phyloP scores from a whole-genome alignment of 1,140 invertebrate genomes.

The Sminthurinus signatus region DNA sequence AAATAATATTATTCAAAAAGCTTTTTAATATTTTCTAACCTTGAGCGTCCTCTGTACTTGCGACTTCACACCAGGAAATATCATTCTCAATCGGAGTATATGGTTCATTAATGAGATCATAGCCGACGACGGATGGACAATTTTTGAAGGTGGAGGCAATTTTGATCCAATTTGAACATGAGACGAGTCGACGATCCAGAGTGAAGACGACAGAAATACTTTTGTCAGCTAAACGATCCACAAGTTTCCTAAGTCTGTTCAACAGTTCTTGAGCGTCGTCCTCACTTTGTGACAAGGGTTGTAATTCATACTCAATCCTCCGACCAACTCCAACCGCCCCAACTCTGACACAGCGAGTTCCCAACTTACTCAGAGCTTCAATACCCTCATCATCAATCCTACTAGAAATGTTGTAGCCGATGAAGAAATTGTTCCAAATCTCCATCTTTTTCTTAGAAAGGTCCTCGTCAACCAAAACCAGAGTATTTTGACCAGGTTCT shows the following conservation, averaged over 20 bases:
- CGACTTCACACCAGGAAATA: conserved; percentile 7
- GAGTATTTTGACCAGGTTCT: neutral
- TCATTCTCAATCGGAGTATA: conserved; percentile 10
- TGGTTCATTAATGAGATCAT: conserved; percentile 34
- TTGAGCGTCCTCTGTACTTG: neutral
- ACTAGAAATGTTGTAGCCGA: conserved; percentile 27
- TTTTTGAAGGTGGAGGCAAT: conserved; percentile 14
- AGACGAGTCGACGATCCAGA: conserved; percentile 5
- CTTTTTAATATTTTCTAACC: too few relatives aligned
- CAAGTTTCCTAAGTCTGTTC: neutral
- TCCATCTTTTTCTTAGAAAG: neutral
- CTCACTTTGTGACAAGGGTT: neutral
- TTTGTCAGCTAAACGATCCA: neutral
- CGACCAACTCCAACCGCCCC: conserved; percentile 25
- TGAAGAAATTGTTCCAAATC: conserved; percentile 16
- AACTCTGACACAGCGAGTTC: conserved; percentile 16
- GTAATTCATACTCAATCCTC: conserved; percentile 6
- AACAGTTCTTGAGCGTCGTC: conserved; percentile 9
- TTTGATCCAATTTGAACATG: conserved; percentile 2
- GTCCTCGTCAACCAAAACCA: too few relatives aligned
- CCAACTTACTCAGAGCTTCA: conserved; percentile 6
- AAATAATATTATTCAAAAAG: too few relatives aligned
- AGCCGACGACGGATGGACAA: conserved; percentile 6
- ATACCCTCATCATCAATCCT: conserved; percentile 3
- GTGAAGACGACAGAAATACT: conserved; percentile 20